Percentiles rank a stretch among this genome's conserved stretches.
These are phyloP conservation scores for Prosapia bicincta DNA, from an alignment of 2,888 invertebrate species.

Conservation along the genomic window DNA sequence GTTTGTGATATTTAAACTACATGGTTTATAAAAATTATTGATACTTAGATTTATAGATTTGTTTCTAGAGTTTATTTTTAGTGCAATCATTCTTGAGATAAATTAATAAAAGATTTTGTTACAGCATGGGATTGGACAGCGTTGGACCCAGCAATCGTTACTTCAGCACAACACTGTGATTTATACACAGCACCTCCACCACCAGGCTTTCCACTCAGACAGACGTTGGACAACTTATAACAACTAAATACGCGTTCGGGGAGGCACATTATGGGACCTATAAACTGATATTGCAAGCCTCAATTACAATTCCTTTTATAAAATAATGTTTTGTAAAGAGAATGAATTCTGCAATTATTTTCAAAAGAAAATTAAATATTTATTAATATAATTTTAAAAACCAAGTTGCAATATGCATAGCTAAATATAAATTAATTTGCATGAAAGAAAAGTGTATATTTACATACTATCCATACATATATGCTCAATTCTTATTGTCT, in stretches of 20 bases:
- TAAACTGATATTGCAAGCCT: background rate
- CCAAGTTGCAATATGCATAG: background rate
- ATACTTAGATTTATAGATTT: too few relatives aligned
- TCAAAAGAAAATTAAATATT: background rate
- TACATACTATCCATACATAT: background rate
- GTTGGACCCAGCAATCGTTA: slow-evolving; percentile 90
- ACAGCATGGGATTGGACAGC: slow-evolving; percentile 78
- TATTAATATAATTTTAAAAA: background rate
- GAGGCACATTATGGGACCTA: slow-evolving; percentile 1
- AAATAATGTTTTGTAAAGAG: background rate
- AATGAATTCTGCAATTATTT: background rate
- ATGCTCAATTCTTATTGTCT: background rate
- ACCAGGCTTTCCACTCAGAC: slow-evolving; percentile 40
- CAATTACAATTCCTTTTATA: background rate
- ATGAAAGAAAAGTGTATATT: background rate
- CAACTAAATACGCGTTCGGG: background rate
- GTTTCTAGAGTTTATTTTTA: too few relatives aligned
- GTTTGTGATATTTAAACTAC: too few relatives aligned
- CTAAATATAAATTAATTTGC: background rate
- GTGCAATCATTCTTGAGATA: too few relatives aligned
- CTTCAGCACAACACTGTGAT: slow-evolving; percentile 54
- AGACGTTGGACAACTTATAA: slow-evolving; percentile 38
- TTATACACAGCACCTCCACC: slow-evolving; percentile 41
- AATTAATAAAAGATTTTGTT: too few relatives aligned
- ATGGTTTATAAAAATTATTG: too few relatives aligned